These are phyloP conservation scores for Promerops cafer DNA, from an alignment of 2,113 vertebrate species.

Conservation along the genomic window DNA sequence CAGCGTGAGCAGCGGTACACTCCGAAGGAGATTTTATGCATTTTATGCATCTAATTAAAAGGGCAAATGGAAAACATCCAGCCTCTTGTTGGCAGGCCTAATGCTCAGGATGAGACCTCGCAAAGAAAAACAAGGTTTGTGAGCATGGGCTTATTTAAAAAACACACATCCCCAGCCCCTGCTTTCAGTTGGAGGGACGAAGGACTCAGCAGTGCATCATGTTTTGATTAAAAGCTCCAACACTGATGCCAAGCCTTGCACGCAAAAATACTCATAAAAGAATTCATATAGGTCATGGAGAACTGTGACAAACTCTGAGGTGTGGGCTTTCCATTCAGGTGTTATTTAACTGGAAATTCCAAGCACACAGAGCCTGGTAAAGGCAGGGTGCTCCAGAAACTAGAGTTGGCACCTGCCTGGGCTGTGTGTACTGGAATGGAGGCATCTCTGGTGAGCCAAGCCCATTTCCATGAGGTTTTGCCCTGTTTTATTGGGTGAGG, in stretches of 20 bases:
- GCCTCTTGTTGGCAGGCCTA: neutral
- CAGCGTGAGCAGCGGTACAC: neutral
- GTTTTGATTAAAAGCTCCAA: neutral
- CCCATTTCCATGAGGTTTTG: neutral
- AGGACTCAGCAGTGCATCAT: neutral
- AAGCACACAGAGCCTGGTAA: neutral
- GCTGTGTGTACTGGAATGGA: neutral
- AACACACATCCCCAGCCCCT: neutral
- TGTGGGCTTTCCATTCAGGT: neutral
- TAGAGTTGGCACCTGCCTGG: neutral
- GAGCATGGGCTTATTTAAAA: neutral
- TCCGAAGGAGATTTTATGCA: neutral
- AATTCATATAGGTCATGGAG: neutral
- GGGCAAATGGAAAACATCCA: neutral
- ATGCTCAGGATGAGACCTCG: neutral
- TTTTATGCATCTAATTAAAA: neutral
- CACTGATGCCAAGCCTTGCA: neutral
- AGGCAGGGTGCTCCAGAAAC: neutral
- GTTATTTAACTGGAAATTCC: neutral
- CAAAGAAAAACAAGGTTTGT: neutral
- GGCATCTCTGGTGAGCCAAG: neutral
- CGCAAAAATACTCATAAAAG: neutral
- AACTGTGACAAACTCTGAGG: neutral
- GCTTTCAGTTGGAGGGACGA: neutral
- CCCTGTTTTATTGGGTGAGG: neutral